Conservation (phyloP, 2,797 vertebrate species). For the Carcharodon carcharias region DNA sequence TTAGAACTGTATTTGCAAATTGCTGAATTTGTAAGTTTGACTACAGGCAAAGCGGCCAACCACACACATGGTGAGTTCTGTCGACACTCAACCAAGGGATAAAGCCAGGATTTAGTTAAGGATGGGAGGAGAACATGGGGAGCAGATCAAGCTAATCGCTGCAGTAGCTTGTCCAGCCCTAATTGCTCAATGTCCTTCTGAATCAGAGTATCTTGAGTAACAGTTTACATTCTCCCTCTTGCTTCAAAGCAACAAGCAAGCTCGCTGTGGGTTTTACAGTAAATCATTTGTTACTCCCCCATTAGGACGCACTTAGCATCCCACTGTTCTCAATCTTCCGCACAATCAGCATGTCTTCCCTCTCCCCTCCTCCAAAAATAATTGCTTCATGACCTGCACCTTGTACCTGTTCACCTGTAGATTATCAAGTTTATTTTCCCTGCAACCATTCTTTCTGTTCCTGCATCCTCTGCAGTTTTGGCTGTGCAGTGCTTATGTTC, state of each 20-base stretch:
- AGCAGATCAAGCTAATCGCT: neutral
- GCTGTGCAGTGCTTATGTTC: neutral
- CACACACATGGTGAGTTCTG: neutral
- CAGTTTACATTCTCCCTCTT: neutral
- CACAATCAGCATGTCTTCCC: too few relatives aligned
- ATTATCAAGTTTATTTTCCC: neutral
- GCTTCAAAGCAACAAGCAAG: neutral
- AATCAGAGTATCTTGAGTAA: neutral
- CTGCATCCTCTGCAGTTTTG: neutral
- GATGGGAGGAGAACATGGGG: neutral
- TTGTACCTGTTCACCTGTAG: neutral
- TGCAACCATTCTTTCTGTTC: neutral
- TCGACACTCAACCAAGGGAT: neutral
- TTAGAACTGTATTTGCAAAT: neutral
- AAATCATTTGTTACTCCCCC: neutral
- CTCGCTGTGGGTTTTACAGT: neutral
- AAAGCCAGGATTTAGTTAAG: conserved; percentile 1
- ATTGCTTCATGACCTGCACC: neutral
- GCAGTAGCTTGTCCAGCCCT: neutral
- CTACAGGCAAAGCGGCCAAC: neutral
- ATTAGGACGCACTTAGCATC: neutral
- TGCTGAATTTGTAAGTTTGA: conserved; percentile 32
- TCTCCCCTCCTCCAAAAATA: neutral
- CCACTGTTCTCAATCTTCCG: neutral
- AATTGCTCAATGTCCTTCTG: neutral